A percentile compares a stretch with the other conserved stretches of the same genome.
These are phyloP conservation scores for Lytechinus variegatus DNA, from an alignment of 35 echinoderm and acorn worm genomes.

Conservation along the genomic window DNA sequence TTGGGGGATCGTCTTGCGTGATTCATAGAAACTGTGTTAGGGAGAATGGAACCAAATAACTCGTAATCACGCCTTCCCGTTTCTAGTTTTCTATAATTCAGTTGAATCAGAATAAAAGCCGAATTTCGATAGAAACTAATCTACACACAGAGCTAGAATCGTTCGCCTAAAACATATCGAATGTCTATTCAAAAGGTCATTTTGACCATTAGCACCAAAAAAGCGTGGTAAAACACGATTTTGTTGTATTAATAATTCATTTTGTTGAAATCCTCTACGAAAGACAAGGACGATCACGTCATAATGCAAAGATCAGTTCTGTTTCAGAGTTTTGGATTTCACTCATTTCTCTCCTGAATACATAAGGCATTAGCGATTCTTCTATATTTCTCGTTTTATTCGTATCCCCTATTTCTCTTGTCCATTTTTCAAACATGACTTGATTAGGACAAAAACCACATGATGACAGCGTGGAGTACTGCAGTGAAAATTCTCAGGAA, in stretches of 20 bases:
- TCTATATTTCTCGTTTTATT: background rate
- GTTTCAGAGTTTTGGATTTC: background rate
- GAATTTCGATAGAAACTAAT: background rate
- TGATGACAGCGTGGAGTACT: background rate
- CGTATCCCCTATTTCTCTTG: background rate
- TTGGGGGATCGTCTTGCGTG: no score
- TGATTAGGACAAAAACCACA: background rate
- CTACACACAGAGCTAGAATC: background rate
- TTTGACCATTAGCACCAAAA: background rate
- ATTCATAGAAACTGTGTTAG: background rate
- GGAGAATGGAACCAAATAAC: background rate
- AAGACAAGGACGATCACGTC: background rate
- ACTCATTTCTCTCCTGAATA: background rate
- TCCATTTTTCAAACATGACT: background rate
- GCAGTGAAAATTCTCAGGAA: no score
- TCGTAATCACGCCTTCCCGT: background rate
- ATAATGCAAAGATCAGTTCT: background rate
- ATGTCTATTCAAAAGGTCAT: slow-evolving; percentile 12
- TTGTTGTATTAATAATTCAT: background rate
- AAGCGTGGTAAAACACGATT: background rate
- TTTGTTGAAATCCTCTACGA: background rate
- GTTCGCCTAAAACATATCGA: background rate
- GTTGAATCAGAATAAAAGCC: background rate
- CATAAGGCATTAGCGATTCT: background rate
- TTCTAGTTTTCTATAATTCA: background rate